phyloP scores from a whole-genome alignment of 2,888 invertebrate genomes.

The Stenodera caucasica region DNA sequence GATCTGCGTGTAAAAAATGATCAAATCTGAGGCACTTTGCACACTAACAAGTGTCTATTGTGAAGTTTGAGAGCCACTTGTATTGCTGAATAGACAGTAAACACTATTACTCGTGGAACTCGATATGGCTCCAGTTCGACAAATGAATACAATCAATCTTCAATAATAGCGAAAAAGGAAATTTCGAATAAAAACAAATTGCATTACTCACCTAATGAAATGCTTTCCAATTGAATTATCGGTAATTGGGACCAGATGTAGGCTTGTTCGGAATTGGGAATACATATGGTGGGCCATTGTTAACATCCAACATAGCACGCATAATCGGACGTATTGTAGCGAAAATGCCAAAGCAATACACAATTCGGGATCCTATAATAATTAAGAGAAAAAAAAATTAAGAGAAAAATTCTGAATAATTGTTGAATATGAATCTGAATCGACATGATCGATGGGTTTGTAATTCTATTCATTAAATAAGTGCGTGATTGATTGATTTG shows the following conservation, averaged over 20 bases:
- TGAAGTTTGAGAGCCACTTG: background rate
- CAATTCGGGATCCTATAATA: too few relatives aligned
- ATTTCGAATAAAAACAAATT: constrained; percentile 2
- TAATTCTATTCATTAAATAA: too few relatives aligned
- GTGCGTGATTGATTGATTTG: background rate
- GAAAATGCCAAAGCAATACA: constrained; percentile 63
- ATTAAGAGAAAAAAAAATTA: background rate
- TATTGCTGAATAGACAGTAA: background rate
- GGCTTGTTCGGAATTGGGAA: constrained; percentile 56
- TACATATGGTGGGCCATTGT: constrained; percentile 69
- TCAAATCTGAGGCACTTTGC: background rate
- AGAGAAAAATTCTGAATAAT: too few relatives aligned
- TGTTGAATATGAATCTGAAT: background rate
- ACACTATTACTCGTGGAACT: background rate
- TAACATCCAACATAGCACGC: constrained; percentile 69
- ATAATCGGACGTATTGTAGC: constrained; percentile 66
- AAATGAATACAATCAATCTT: background rate
- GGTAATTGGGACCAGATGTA: constrained; percentile 55
- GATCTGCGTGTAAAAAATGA: background rate
- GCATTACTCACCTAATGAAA: constrained; percentile 44
- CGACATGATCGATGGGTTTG: background rate
- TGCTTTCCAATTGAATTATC: too few relatives aligned
- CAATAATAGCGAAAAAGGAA: background rate
- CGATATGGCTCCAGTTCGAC: background rate
- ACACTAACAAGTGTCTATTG: background rate